These are phyloP conservation scores for Hoplodrina blanda DNA, from an alignment of 2,888 invertebrate genomes.

Conservation along the genomic window DNA sequence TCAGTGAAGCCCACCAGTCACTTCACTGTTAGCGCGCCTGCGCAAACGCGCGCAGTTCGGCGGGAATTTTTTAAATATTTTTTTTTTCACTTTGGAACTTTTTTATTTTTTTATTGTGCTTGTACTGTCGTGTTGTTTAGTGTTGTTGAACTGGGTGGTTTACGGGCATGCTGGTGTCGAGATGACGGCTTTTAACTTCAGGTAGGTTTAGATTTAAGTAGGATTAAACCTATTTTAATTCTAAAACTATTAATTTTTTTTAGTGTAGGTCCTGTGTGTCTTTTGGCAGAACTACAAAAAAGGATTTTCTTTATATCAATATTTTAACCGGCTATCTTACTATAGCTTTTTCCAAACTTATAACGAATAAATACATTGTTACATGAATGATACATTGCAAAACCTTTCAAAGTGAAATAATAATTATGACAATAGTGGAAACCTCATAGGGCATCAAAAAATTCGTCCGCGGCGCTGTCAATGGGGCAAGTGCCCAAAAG, in stretches of 20 bases:
- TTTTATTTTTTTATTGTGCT: conserved; percentile 65
- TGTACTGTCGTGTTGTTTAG: conserved; percentile 76
- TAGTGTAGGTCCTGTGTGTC: not conserved
- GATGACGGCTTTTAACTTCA: conserved; percentile 83
- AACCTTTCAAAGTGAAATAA: no score
- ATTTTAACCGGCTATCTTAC: not conserved
- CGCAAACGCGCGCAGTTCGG: conserved; percentile 74
- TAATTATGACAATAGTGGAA: no score
- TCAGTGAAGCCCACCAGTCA: conserved; percentile 65
- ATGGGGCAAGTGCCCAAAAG: no score
- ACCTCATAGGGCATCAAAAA: no score
- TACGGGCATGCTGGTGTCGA: conserved; percentile 82
- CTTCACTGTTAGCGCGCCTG: conserved; percentile 79
- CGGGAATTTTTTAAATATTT: conserved; percentile 82
- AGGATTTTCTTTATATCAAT: not conserved
- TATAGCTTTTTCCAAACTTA: not conserved
- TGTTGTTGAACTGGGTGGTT: conserved; percentile 72
- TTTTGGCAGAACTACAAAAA: not conserved
- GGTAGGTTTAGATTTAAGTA: conserved; percentile 70
- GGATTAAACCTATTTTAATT: not conserved
- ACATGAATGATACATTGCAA: no score
- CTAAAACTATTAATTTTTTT: not conserved
- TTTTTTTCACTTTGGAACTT: conserved; percentile 37
- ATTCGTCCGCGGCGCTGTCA: no score
- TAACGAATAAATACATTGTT: no score